Evolutionary conservation across 2,888 invertebrate species (phyloP).

Genomic region (Mythimna vitellina): DNA sequence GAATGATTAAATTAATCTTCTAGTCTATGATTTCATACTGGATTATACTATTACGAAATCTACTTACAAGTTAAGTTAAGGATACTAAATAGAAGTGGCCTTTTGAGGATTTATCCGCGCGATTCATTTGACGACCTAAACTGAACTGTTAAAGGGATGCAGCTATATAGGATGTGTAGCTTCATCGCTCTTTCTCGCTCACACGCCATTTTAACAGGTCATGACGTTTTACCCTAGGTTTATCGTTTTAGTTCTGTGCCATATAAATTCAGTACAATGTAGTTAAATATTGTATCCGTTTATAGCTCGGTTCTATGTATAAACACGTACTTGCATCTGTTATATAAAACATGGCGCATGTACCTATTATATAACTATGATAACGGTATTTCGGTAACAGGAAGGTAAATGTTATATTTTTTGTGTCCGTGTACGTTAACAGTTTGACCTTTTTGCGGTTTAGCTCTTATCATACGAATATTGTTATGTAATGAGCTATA

Average conservation of each 20-base stretch:
- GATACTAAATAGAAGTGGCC: conserved; percentile 34
- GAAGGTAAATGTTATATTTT: conserved; percentile 19
- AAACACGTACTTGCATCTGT: conserved; percentile 25
- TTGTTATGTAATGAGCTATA: not conserved
- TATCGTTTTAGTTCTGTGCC: conserved; percentile 30
- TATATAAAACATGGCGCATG: conserved; percentile 29
- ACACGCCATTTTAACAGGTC: too few relatives aligned
- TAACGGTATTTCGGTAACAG: conserved; percentile 43
- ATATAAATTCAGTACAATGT: conserved; percentile 14
- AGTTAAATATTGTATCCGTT: conserved; percentile 29
- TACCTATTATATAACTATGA: conserved; percentile 20
- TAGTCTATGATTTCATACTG: conserved; percentile 33
- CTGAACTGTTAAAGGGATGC: too few relatives aligned
- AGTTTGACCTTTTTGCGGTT: conserved; percentile 14
- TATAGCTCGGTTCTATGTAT: conserved; percentile 12
- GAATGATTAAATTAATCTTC: conserved; percentile 32
- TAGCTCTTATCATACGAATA: conserved; percentile 3
- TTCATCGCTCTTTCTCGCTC: too few relatives aligned
- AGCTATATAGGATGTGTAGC: too few relatives aligned
- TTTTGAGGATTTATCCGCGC: conserved; percentile 33
- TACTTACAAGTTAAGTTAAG: conserved; percentile 13
- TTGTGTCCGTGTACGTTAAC: not conserved
- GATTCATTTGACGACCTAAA: too few relatives aligned
- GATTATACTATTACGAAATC: conserved; percentile 41
- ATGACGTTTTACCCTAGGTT: not conserved